A percentile compares a stretch with the other conserved stretches of the same genome.
Evolutionary conservation across 2,888 invertebrate species (phyloP).

Genomic region (Eupithecia pulchellata): DNA sequence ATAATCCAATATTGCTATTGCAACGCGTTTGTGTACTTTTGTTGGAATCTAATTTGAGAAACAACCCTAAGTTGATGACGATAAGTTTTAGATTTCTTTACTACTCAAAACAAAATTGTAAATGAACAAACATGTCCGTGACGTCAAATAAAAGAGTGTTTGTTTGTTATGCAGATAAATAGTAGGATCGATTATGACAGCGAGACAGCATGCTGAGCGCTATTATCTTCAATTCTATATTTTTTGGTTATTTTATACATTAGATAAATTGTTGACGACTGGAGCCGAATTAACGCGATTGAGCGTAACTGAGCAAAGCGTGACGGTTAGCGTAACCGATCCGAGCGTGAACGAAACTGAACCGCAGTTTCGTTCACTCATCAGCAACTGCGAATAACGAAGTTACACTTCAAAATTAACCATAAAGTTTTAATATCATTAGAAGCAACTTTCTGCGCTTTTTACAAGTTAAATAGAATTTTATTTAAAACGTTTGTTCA

Average conservation of each 20-base stretch:
- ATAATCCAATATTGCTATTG: too few species aligned
- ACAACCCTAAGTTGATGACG: neutral
- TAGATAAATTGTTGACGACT: neutral
- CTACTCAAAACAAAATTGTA: neutral
- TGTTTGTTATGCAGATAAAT: neutral
- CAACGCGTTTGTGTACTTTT: neutral
- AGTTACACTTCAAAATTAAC: neutral
- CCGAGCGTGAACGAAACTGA: conserved; percentile 1
- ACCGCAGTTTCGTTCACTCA: neutral
- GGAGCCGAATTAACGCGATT: neutral
- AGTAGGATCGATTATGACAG: neutral
- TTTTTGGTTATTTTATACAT: neutral
- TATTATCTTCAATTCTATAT: too few species aligned
- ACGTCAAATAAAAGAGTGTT: neutral
- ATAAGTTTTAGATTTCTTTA: neutral
- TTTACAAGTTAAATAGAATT: neutral
- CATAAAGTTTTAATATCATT: neutral
- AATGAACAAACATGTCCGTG: neutral
- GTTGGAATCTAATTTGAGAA: neutral
- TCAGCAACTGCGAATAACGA: neutral
- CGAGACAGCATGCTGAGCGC: neutral
- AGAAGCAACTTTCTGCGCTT: neutral
- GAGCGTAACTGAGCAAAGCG: too few species aligned
- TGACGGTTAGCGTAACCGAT: neutral
- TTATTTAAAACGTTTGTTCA: neutral